Base-by-base conservation (phyloP, 2,888 invertebrate species). In the Polydrusus tereticollis region DNA sequence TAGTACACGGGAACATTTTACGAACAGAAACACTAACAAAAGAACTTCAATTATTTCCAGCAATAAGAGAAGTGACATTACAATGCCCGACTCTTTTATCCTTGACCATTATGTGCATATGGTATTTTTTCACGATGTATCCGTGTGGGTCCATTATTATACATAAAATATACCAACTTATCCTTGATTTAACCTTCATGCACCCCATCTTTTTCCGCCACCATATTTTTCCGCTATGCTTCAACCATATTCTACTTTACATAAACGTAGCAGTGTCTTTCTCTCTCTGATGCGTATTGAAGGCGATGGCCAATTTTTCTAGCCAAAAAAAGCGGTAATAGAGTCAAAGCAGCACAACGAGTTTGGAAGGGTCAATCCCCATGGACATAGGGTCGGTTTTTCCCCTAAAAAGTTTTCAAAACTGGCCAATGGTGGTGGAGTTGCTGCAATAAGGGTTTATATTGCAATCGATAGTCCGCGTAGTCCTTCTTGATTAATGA, bases 61-160 rank as follows among this genome's bases (percentile, higher is more conserved):
- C 68, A 70, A 70, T 70, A 70, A 65, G 43, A 52, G 52, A 64
- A 65, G 18, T 18, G 18, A 47, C 63, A 47, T 26, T 47, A 63
- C 63, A 63, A 69, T 41, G 57, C 70, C 57, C 72, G 72, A 69
- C 69, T 69, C 59, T 66, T 73, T 68, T 71, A 66, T 69, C 64
- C 69, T 68, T 80, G 80, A 77, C 78, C 80, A 80, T 79, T 79
- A 79, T 77, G 75, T 73, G 74, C 79, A 80, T 78, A 80, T 79
- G 80, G 75, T 79, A 75, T 77, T 78, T 79, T 77, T 74, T 71
- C 64, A 66, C 69, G 57, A 69, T 74, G n/a, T n/a, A 74, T 76
- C 72, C 75, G 74, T 68, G 78, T 79, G 79, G 79, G 79, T 78
- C 78, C 75, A 79, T 79, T 79, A 75, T 77, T 72, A 41, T 45